Conservation (phyloP, 2,797 vertebrate species). For the Sebastes paucispinis region DNA sequence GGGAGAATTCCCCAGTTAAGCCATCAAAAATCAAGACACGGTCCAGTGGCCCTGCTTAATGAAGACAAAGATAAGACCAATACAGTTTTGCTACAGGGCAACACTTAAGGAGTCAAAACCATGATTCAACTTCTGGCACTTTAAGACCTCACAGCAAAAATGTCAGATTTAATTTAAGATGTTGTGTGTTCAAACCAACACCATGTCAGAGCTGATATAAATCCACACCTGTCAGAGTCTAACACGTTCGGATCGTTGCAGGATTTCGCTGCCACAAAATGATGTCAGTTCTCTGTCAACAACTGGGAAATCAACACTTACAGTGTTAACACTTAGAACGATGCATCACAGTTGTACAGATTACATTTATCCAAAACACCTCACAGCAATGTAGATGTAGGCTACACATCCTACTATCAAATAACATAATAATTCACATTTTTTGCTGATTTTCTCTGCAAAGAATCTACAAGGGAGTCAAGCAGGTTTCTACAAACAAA, state of each 20-base stretch:
- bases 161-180: conserved; percentile 15
- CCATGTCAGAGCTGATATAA: not conserved
- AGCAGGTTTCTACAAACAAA: not conserved
- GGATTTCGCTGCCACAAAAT: not conserved
- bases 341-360: not conserved
- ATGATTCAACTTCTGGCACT: not conserved
- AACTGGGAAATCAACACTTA: not conserved
- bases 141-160: not conserved
- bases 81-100: not conserved
- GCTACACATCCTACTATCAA: not conserved
- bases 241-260: not conserved
- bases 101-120: not conserved
- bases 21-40: conserved; percentile 20
- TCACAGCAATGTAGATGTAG: not conserved
- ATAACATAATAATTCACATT: not conserved
- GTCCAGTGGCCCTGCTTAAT: conserved; percentile 1
- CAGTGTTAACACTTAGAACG: not conserved
- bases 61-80: conserved; percentile 4
- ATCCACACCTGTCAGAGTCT: conserved; percentile 6
- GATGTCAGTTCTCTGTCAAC: not conserved
- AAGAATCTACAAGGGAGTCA: not conserved
- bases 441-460: not conserved
- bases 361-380: not conserved
- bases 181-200: not conserved
- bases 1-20: conserved; percentile 26